phyloP scores from a whole-genome alignment of 2,888 invertebrate genomes.

The Julus scanicus region DNA sequence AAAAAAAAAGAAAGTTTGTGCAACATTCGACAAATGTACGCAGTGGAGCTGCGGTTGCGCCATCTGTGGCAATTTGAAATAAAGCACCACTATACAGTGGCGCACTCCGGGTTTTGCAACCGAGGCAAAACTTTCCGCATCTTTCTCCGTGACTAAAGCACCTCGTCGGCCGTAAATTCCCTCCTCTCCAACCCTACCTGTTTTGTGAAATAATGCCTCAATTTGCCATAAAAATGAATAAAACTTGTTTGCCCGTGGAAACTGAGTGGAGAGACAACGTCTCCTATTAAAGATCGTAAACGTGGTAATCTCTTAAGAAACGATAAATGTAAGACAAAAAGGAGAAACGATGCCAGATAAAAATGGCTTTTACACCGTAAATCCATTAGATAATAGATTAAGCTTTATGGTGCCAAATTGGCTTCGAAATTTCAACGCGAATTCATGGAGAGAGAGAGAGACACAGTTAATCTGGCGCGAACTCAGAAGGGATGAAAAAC shows the following conservation, averaged over 20 bases:
- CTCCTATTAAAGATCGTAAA: not conserved
- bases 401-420: conserved; percentile 1
- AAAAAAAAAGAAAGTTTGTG: no score
- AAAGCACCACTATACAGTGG: no score
- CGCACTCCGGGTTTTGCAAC: no score
- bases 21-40: no score
- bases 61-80: no score
- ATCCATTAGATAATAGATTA: conserved; percentile 1
- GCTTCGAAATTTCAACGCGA: not conserved
- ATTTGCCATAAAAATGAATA: not conserved
- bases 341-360: not conserved
- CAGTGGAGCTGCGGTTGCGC: no score
- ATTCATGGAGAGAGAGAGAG: not conserved
- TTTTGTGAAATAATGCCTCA: not conserved
- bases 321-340: conserved; percentile 1
- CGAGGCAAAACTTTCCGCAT: no score
- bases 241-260: not conserved
- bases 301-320: not conserved
- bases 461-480: not conserved
- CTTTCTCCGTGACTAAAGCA: no score
- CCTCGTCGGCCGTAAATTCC: no score
- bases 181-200: not conserved
- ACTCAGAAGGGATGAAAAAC: not conserved
- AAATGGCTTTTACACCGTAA: not conserved
- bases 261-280: not conserved